Evolutionary conservation across 1,140 invertebrate genomes (phyloP).

Genomic region (Oncopeltus fasciatus): DNA sequence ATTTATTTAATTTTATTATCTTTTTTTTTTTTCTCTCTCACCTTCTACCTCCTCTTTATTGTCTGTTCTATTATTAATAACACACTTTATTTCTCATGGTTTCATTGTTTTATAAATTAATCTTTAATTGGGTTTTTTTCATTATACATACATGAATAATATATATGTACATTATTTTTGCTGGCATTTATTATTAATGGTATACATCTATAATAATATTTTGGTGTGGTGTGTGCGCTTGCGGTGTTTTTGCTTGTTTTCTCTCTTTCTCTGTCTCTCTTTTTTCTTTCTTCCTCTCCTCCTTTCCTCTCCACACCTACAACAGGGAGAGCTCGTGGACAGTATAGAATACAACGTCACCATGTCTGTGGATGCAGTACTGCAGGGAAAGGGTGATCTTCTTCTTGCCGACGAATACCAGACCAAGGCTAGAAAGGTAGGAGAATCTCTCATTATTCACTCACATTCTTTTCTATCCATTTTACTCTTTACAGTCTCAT

Average conservation of each 20-base stretch:
- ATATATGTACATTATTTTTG: slow-evolving; percentile 1
- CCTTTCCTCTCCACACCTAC: no score
- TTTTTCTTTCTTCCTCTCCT: slow-evolving; percentile 1
- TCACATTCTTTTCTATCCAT: neutral
- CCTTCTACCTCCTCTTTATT: neutral
- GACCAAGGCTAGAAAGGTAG: slow-evolving; percentile 81
- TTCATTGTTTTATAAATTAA: slow-evolving; percentile 14
- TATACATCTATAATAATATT: no score
- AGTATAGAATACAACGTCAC: slow-evolving; percentile 82
- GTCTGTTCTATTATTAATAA: slow-evolving; percentile 1
- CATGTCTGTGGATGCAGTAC: slow-evolving; percentile 63
- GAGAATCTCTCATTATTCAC: neutral
- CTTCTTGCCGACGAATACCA: slow-evolving; percentile 66
- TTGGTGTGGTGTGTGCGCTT: slow-evolving; percentile 16
- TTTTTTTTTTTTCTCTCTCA: neutral
- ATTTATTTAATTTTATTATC: slow-evolving; percentile 13
- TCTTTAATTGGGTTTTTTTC: neutral
- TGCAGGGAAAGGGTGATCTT: slow-evolving; percentile 60
- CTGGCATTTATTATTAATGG: neutral
- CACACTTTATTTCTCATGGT: slow-evolving; percentile 15
- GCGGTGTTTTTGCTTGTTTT: slow-evolving; percentile 13
- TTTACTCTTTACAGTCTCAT: neutral
- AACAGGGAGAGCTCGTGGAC: slow-evolving; percentile 79
- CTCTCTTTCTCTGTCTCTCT: slow-evolving; percentile 12
- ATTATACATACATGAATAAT: neutral